These are phyloP conservation scores for Premnoplex brunnescens DNA, from an alignment of 2,797 vertebrate genomes.

Conservation along the genomic window DNA sequence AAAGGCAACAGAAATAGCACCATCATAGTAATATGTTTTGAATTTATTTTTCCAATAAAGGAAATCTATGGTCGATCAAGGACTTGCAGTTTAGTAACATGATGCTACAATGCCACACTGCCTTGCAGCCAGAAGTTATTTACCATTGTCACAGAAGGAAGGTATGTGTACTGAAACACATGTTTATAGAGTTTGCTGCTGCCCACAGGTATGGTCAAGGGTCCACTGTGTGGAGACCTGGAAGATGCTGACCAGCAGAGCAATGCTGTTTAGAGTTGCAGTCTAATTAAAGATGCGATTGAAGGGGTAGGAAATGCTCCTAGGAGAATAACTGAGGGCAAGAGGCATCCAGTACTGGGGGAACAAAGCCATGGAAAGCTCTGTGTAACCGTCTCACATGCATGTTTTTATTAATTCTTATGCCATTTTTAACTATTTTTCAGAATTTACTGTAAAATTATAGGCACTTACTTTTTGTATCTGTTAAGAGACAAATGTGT, in stretches of 20 bases:
- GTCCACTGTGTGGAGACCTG: background rate
- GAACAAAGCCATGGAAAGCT: background rate
- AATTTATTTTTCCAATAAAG: background rate
- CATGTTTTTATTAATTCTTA: background rate
- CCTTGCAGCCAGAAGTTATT: background rate
- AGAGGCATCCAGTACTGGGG: background rate
- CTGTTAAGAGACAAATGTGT: background rate
- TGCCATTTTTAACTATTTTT: background rate
- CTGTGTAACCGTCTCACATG: background rate
- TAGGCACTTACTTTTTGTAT: background rate
- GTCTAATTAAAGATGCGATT: background rate
- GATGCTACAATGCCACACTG: background rate
- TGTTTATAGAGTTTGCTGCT: background rate
- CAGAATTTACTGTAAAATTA: background rate
- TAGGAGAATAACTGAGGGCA: background rate
- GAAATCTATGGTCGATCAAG: background rate
- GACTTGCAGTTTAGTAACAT: background rate
- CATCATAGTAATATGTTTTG: background rate
- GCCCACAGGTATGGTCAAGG: background rate
- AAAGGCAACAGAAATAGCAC: background rate
- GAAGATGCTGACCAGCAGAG: background rate
- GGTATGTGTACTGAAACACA: background rate
- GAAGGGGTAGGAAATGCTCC: background rate
- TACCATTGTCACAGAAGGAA: rapidly evolving
- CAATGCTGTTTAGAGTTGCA: background rate